Percentiles rank a stretch among this genome's conserved stretches.
These are phyloP conservation scores for Troides helena DNA, from an alignment of 2,888 invertebrate genomes.

Conservation along the genomic window DNA sequence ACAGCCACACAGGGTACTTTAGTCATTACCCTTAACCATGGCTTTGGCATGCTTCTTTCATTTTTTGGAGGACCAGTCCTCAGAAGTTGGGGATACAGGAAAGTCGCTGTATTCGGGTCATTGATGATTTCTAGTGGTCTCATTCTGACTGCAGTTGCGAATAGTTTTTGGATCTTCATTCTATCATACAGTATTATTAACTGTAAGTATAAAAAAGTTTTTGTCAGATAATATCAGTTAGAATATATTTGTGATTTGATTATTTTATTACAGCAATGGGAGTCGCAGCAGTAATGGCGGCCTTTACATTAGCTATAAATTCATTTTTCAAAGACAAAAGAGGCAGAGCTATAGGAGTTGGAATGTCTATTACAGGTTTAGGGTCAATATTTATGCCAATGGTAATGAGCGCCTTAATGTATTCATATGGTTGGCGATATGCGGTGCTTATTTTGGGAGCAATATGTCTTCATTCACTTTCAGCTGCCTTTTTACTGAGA, in stretches of 20 bases:
- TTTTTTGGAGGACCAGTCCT: slow-evolving; percentile 83
- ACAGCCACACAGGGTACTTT: slow-evolving; percentile 82
- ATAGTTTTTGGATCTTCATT: slow-evolving; percentile 80
- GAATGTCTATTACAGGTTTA: slow-evolving; percentile 83
- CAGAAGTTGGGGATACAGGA: slow-evolving; percentile 82
- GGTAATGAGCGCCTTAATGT: slow-evolving; percentile 78
- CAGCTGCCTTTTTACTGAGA: slow-evolving; percentile 82
- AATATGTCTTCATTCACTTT: slow-evolving; percentile 81
- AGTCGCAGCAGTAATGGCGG: slow-evolving; percentile 79
- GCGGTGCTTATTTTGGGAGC: slow-evolving; percentile 82
- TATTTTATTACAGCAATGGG: slow-evolving; percentile 79
- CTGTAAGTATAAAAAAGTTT: slow-evolving; percentile 76
- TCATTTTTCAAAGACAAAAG: slow-evolving; percentile 83
- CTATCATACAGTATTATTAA: slow-evolving; percentile 84
- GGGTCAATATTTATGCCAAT: slow-evolving; percentile 85
- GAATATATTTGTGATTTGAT: slow-evolving; percentile 21
- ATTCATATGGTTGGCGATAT: slow-evolving; percentile 79
- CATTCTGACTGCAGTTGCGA: slow-evolving; percentile 79
- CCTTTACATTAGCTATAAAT: slow-evolving; percentile 83
- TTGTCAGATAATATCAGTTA: neutral
- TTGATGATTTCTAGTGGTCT: slow-evolving; percentile 78
- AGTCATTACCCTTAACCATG: slow-evolving; percentile 83
- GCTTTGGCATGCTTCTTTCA: slow-evolving; percentile 84
- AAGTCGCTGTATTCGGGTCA: slow-evolving; percentile 81
- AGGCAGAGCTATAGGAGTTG: slow-evolving; percentile 81